Percentiles rank a stretch among this genome's conserved stretches.
These are phyloP conservation scores for Cuculus canorus DNA, from an alignment of 2,797 vertebrate species.

Conservation along the genomic window DNA sequence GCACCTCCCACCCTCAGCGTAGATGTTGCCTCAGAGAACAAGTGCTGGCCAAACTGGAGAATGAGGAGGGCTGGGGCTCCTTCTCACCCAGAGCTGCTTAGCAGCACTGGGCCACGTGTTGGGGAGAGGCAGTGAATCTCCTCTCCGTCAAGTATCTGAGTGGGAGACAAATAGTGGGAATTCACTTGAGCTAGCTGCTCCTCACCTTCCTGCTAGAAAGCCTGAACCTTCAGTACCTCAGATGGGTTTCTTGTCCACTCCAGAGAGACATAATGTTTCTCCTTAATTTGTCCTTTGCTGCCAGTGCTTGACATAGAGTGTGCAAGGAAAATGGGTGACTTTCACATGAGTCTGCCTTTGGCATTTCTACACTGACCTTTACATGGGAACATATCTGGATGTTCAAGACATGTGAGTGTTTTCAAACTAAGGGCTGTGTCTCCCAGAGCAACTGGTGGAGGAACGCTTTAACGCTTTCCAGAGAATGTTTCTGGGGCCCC, in stretches of 20 bases:
- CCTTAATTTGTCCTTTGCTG: background rate
- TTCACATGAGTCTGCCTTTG: background rate
- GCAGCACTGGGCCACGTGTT: background rate
- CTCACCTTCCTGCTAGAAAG: background rate
- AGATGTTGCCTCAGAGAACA: background rate
- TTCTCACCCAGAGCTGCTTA: background rate
- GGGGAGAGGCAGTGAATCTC: background rate
- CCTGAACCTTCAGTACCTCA: background rate
- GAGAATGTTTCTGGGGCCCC: background rate
- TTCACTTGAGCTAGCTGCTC: background rate
- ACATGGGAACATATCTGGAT: background rate
- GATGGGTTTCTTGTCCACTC: background rate
- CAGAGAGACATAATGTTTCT: background rate
- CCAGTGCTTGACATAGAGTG: background rate
- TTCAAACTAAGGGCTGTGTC: background rate
- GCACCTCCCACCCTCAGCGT: background rate
- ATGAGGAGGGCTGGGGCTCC: background rate
- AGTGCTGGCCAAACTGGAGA: background rate
- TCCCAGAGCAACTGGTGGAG: background rate
- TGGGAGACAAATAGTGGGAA: background rate
- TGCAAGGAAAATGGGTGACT: background rate
- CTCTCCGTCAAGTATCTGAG: rapidly evolving
- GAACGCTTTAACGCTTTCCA: background rate
- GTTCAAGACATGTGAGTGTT: background rate
- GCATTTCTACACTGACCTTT: background rate